phyloP scores from a whole-genome alignment of 2,888 invertebrate species.

The Drosophila neonasuta region DNA sequence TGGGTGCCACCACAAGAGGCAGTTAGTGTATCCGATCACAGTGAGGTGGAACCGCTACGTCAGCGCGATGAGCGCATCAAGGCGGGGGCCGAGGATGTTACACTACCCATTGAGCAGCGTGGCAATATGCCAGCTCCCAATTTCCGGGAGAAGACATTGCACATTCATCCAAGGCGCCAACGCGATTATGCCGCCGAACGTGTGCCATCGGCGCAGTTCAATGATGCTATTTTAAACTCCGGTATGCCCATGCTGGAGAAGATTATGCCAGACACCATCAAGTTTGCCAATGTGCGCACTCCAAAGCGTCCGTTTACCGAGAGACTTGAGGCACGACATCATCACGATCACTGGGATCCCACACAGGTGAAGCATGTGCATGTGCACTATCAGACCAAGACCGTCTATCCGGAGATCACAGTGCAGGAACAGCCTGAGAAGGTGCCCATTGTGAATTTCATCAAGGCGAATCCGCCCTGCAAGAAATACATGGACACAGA shows the following conservation, averaged over 20 bases:
- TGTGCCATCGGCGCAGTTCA: constrained; percentile 68
- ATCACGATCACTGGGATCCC: constrained; percentile 80
- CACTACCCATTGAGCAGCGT: constrained; percentile 50
- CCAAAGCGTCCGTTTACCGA: constrained; percentile 70
- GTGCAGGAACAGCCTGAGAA: constrained; percentile 42
- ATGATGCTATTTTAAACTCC: constrained; percentile 55
- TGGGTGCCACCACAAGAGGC: constrained; percentile 77
- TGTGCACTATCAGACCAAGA: constrained; percentile 76
- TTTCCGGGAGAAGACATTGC: constrained; percentile 77
- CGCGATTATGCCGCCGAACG: constrained; percentile 72
- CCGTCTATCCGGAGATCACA: constrained; percentile 67
- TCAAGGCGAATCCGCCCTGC: constrained; percentile 71
- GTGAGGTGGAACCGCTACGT: neutral
- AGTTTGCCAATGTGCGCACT: constrained; percentile 68
- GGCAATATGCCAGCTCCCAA: constrained; percentile 81
- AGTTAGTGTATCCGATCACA: neutral
- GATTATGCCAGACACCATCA: constrained; percentile 58
- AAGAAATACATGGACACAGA: constrained; percentile 64
- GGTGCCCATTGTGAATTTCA: constrained; percentile 60
- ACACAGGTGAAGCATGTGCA: constrained; percentile 74
- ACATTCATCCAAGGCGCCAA: constrained; percentile 71
- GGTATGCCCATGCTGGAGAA: constrained; percentile 68
- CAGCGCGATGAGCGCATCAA: constrained; percentile 20
- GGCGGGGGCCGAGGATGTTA: constrained; percentile 24
- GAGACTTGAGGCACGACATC: constrained; percentile 78